Evolutionary conservation across 2,888 invertebrate species (phyloP).

Genomic region (Lasioglossum villosulum): DNA sequence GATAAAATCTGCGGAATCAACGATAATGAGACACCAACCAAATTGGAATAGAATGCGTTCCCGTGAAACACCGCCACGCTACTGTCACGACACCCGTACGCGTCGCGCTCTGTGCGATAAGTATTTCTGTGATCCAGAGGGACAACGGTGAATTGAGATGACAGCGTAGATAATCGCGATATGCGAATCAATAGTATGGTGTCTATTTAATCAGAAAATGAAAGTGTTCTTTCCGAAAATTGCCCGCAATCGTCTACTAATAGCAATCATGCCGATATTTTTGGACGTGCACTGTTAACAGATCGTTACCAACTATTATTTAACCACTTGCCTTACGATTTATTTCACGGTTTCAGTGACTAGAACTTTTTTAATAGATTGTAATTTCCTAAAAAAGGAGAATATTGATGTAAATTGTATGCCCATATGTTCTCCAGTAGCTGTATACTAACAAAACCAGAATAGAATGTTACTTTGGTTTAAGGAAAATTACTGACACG

Average conservation of each 20-base stretch:
- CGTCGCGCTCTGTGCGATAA: neutral
- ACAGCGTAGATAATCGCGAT: neutral
- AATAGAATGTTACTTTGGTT: too few species aligned
- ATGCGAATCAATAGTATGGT: neutral
- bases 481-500: too few species aligned
- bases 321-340: neutral
- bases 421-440: too few species aligned
- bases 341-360: too few species aligned
- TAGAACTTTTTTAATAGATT: too few species aligned
- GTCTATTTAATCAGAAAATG: neutral
- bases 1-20: constrained; percentile 57
- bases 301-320: neutral
- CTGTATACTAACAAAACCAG: too few species aligned
- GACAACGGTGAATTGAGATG: neutral
- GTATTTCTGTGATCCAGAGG: neutral
- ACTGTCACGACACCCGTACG: constrained; percentile 26
- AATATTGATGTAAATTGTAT: too few species aligned
- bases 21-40: constrained; percentile 54
- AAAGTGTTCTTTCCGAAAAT: neutral
- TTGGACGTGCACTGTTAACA: too few species aligned
- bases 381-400: too few species aligned
- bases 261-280: neutral
- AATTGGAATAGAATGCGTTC: constrained; percentile 58
- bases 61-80: constrained; percentile 28
- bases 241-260: neutral